Evolutionary conservation across 2,888 invertebrate species (phyloP).

Genomic region (Teinopalpus imperialis): DNA sequence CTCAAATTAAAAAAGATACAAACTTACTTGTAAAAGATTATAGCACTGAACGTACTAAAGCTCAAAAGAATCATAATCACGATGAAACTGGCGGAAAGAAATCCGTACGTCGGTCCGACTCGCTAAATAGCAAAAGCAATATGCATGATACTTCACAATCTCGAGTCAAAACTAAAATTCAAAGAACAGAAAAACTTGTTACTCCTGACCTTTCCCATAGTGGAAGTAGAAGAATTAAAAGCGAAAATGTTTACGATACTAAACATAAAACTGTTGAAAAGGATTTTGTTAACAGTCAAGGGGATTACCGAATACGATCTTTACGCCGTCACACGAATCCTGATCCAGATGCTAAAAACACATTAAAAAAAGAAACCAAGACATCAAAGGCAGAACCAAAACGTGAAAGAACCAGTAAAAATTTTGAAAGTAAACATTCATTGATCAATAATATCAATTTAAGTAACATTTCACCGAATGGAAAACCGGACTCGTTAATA

Average conservation of each 20-base stretch:
- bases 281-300: neutral
- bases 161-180: conserved; percentile 22
- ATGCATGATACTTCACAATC: conserved; percentile 5
- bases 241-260: conserved; percentile 3
- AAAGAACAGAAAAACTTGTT: conserved; percentile 38
- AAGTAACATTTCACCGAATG: conserved; percentile 15
- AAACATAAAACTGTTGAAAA: conserved; percentile 16
- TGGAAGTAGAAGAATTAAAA: conserved; percentile 13
- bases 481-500: neutral
- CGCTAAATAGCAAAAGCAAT: conserved; percentile 15
- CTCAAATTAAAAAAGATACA: conserved; percentile 28
- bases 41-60: conserved; percentile 8
- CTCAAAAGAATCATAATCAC: conserved; percentile 6
- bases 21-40: conserved; percentile 11
- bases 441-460: conserved; percentile 28
- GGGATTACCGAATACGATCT: conserved; percentile 6
- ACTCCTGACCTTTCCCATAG: conserved; percentile 31
- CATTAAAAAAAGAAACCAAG: conserved; percentile 8
- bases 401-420: neutral
- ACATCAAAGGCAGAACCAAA: neutral
- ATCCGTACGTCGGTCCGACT: conserved; percentile 1
- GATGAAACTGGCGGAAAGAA: conserved; percentile 7
- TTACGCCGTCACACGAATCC: conserved; percentile 7
- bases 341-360: neutral
- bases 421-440: conserved; percentile 26